A percentile compares a stretch with the other conserved stretches of the same genome.
phyloP scores from a whole-genome alignment of 2,113 vertebrate species.

The Riparia riparia region DNA sequence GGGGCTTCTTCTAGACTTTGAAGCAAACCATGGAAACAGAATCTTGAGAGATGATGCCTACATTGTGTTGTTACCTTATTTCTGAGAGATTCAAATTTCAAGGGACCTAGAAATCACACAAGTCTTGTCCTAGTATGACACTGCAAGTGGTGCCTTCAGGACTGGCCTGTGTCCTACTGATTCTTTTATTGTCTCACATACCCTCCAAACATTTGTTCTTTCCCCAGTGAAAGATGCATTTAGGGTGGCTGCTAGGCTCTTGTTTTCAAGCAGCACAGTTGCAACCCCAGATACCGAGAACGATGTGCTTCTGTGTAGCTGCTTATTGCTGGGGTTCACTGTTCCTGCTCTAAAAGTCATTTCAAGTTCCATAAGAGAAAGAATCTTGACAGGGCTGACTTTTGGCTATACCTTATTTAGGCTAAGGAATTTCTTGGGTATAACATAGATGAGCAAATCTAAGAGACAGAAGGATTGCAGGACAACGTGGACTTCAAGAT shows the following conservation, averaged over 20 bases:
- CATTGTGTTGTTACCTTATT: not conserved
- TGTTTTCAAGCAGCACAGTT: not conserved
- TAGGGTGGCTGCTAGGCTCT: not conserved
- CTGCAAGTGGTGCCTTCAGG: not conserved
- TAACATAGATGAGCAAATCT: constrained; percentile 82
- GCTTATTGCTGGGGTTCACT: not conserved
- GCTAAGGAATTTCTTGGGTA: constrained; percentile 76
- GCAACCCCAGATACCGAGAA: not conserved
- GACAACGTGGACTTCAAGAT: constrained; percentile 83
- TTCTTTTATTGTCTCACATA: not conserved
- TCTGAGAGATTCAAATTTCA: not conserved
- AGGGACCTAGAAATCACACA: not conserved
- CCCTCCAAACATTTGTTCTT: not conserved
- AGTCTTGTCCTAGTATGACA: not conserved
- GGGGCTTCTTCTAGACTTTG: not conserved
- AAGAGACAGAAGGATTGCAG: constrained; percentile 83
- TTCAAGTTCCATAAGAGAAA: not conserved
- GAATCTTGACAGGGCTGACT: not conserved
- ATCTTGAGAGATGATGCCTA: not conserved
- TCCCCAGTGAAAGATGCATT: not conserved
- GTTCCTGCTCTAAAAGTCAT: not conserved
- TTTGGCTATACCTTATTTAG: not conserved
- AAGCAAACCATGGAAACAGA: not conserved
- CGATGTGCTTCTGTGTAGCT: not conserved
- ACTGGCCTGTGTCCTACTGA: not conserved